Base-by-base conservation (phyloP, 2,113 vertebrate species). In the Henicopernis longicauda region DNA sequence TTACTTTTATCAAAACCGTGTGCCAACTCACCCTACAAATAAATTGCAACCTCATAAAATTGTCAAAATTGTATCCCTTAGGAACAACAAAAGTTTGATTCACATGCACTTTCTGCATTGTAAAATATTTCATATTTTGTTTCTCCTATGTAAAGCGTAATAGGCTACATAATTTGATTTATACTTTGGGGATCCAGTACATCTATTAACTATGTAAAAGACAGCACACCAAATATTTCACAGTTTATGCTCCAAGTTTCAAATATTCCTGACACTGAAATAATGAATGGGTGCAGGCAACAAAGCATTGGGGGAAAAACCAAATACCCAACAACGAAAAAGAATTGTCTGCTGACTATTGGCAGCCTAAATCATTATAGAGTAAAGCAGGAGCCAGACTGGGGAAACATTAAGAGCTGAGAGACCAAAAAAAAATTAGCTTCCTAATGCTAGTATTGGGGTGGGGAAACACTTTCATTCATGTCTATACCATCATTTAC, bases 21-120 rank as follows among this genome's bases (percentile, higher is more conserved):
- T 36, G 74, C 84, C 86, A 93, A 54, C 47, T 80, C 73, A 62
- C 81, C n/a, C 36, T 61, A 78, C 74, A 91, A 84, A 90, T 93
- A 97, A 93, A 96, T 93, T 74, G 78, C 62, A 95, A 67, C 38
- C 82, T 86, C 79, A 45, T 96, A 95, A 97, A 95, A 91, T 84
- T 96, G 82, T 96, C 86, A 89, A 73, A 96, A 95, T 52, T 55
- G n/a, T 66, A 84, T 90, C 88, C 86, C 73, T 82, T n/a, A 81
- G 85, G 89, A 87, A 31, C 69, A 94, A 63, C 61, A 82, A 57
- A 73, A 87, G 25, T 78, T 89, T 93, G 90, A 95, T 89, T 81
- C 88, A 91, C 71, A 22, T 17, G 65, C 42, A 26, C 62, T 91
- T 95, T 87, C 85, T 93, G 32, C 47, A 44, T 27, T 83, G 59